phyloP scores from a whole-genome alignment of 2,888 invertebrate genomes.

The Bunonema sp. region DNA sequence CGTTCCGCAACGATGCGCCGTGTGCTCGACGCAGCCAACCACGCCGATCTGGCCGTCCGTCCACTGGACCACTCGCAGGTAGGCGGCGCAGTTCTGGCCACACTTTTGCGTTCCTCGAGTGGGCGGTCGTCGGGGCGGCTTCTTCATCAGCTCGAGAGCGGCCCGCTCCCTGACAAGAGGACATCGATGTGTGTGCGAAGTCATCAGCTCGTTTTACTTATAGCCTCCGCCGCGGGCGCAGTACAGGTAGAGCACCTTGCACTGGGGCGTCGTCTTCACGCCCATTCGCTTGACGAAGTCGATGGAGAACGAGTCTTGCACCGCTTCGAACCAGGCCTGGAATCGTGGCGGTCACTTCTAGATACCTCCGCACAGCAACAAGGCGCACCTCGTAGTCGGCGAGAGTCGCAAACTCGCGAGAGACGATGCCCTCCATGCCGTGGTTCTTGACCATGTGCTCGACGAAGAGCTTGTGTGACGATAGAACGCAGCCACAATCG shows the following conservation, averaged over 20 bases:
- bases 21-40: constrained; percentile 21
- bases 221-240: constrained; percentile 9
- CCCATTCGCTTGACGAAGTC: constrained; percentile 13
- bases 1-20: constrained; percentile 22
- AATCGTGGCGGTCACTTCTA: background rate
- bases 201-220: too few species aligned
- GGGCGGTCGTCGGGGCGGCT: background rate
- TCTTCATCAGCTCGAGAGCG: background rate
- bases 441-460: constrained; percentile 13
- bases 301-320: constrained; percentile 12
- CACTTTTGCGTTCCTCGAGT: constrained; percentile 3
- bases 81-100: constrained; percentile 12
- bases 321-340: constrained; percentile 15
- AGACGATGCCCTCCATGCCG: constrained; percentile 9
- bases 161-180: background rate
- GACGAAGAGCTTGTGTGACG: constrained; percentile 12
- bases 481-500: constrained; percentile 7
- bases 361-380: background rate
- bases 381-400: constrained; percentile 9
- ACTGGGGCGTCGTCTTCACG: constrained; percentile 7
- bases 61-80: constrained; percentile 11
- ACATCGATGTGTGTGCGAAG: background rate
- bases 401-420: constrained; percentile 9
- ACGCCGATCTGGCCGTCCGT: constrained; percentile 9
- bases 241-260: constrained; percentile 12